These are phyloP conservation scores for Chymomyza caudatula DNA, from an alignment of 2,888 invertebrate species.

Conservation along the genomic window DNA sequence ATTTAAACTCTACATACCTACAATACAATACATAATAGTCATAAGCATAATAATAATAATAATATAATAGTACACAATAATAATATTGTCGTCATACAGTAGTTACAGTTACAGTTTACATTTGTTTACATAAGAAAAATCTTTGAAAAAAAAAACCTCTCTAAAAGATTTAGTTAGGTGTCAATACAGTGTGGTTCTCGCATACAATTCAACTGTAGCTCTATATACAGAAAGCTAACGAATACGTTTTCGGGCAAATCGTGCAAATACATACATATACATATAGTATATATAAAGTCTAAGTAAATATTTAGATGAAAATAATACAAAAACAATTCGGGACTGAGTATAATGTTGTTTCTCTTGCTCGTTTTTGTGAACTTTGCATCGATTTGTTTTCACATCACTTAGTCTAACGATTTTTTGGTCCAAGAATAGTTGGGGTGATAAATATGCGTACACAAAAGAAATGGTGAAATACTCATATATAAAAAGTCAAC, in stretches of 20 bases:
- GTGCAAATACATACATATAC: conserved; percentile 42
- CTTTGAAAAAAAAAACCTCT: background rate
- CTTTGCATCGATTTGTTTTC: conserved; percentile 33
- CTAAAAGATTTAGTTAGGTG: background rate
- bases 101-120: conserved; percentile 49
- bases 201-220: conserved; percentile 11
- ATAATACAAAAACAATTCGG: conserved; percentile 64
- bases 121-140: background rate
- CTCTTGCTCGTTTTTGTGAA: conserved; percentile 28
- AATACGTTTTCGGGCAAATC: conserved; percentile 41
- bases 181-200: background rate
- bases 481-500: conserved; percentile 20
- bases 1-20: conserved; percentile 77
- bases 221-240: conserved; percentile 20
- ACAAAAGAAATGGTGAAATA: conserved; percentile 17
- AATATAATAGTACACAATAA: conserved; percentile 70
- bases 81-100: conserved; percentile 55
- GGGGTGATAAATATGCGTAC: conserved; percentile 50
- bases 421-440: conserved; percentile 79
- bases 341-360: conserved; percentile 53
- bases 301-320: conserved; percentile 56
- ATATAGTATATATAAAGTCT: conserved; percentile 46
- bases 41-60: conserved; percentile 65
- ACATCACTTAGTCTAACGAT: conserved; percentile 79
- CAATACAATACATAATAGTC: conserved; percentile 74